Conservation (phyloP, 2,113 vertebrate genomes). For the Tursiops truncatus region DNA sequence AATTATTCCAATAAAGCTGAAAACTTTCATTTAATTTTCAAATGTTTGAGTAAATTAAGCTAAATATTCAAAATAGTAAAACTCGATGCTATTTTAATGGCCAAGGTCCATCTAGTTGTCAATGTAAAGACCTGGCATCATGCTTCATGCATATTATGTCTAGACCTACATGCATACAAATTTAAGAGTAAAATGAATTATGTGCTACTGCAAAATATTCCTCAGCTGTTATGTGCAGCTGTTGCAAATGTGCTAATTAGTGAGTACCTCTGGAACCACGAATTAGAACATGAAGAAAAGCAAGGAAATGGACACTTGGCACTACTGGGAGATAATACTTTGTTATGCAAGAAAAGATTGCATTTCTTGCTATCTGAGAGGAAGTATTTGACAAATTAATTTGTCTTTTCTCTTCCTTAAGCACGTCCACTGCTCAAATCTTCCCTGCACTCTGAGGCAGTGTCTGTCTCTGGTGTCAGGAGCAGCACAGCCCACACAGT, state of each 20-base stretch:
- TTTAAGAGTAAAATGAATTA: constrained; percentile 20
- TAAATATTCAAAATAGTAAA: constrained; percentile 48
- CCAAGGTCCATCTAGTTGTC: not conserved
- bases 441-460: not conserved
- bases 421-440: not conserved
- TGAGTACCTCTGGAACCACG: not conserved
- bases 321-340: constrained; percentile 3
- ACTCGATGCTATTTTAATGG: not conserved
- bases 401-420: constrained; percentile 31
- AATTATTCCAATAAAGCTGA: constrained; percentile 26
- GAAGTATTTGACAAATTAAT: constrained; percentile 45
- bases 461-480: not conserved
- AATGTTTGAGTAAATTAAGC: constrained; percentile 15
- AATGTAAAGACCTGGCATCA: not conserved
- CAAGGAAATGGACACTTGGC: not conserved
- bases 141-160: not conserved
- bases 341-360: constrained; percentile 22
- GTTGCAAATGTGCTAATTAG: constrained; percentile 46
- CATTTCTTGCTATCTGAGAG: constrained; percentile 24
- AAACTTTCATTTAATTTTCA: constrained; percentile 32
- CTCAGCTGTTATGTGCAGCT: constrained; percentile 44
- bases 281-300: constrained; percentile 34
- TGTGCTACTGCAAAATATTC: not conserved
- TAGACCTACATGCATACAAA: not conserved
- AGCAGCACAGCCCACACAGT: not conserved